phyloP scores from a whole-genome alignment of 2,888 invertebrate genomes.

The Ophion ellenae region DNA sequence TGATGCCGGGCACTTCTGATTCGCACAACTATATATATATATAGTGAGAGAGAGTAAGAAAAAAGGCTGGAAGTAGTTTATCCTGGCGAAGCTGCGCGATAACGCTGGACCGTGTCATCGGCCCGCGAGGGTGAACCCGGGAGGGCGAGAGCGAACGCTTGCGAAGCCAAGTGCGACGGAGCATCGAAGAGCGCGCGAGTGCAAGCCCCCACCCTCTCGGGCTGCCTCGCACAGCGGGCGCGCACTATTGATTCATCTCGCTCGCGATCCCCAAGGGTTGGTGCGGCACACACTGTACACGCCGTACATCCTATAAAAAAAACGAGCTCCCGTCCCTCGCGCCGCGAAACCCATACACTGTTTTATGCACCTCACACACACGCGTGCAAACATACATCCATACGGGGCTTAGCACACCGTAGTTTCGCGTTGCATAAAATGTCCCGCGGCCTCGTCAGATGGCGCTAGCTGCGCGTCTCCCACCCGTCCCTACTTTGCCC shows the following conservation, averaged over 20 bases:
- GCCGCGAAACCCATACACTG: background rate
- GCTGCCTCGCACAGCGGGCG: conserved; percentile 22
- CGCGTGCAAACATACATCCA: background rate
- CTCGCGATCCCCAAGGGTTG: conserved; percentile 55
- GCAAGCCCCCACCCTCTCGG: conserved; percentile 38
- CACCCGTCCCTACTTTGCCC: conserved; percentile 10
- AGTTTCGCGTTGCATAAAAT: conserved; percentile 2
- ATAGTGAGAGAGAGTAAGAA: no score
- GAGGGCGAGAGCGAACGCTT: background rate
- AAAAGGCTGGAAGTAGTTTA: background rate
- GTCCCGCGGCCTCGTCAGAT: conserved; percentile 53
- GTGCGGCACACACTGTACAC: conserved; percentile 11
- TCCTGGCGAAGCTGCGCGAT: background rate
- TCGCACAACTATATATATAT: no score
- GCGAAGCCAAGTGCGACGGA: background rate
- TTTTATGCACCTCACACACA: background rate
- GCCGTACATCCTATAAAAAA: conserved; percentile 19
- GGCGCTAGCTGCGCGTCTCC: conserved; percentile 56
- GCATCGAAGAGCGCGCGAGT: background rate
- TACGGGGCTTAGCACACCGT: background rate
- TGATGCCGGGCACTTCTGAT: no score
- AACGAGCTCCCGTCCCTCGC: conserved; percentile 23
- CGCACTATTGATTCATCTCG: conserved; percentile 64
- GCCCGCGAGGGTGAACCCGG: conserved; percentile 33
- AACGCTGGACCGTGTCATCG: conserved; percentile 7